phyloP scores from a whole-genome alignment of 2,113 vertebrate species.

The Antidorcas marsupialis region DNA sequence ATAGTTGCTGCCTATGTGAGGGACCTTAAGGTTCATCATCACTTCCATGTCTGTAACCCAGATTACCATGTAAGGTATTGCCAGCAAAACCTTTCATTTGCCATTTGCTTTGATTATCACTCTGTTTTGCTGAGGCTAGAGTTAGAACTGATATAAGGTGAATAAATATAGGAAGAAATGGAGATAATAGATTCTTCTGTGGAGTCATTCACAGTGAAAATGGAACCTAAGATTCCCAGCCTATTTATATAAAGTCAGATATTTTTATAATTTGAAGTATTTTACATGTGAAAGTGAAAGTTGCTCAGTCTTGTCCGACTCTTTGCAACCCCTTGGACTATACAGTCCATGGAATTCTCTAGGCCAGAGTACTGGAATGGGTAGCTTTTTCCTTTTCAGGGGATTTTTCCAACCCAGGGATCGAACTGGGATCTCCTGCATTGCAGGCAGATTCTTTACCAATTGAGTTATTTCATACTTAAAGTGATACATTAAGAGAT shows the following conservation, averaged over 20 bases:
- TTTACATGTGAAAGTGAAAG: not conserved
- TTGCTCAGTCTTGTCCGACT: not conserved
- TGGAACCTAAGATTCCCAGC: not conserved
- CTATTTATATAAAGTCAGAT: conserved; percentile 16
- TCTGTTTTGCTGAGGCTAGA: not conserved
- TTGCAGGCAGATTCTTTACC: not conserved
- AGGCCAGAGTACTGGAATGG: not conserved
- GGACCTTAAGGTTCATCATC: not conserved
- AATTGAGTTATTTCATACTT: not conserved
- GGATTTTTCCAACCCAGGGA: not conserved
- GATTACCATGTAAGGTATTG: not conserved
- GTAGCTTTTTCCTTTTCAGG: not conserved
- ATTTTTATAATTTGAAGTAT: conserved; percentile 18
- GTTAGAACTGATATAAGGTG: conserved; percentile 13
- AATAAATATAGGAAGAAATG: conserved; percentile 38
- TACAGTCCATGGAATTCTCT: not conserved
- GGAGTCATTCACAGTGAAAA: conserved; percentile 32
- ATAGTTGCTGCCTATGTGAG: not conserved
- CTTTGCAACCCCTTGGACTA: not conserved
- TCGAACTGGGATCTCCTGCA: not conserved
- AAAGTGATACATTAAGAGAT: not conserved
- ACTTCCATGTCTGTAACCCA: not conserved
- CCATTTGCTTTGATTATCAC: not conserved
- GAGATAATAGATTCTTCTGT: not conserved
- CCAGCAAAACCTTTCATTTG: conserved; percentile 19